Evolutionary conservation across 2,888 invertebrate species (phyloP).

Genomic region (Leptinotarsa peninsularis): DNA sequence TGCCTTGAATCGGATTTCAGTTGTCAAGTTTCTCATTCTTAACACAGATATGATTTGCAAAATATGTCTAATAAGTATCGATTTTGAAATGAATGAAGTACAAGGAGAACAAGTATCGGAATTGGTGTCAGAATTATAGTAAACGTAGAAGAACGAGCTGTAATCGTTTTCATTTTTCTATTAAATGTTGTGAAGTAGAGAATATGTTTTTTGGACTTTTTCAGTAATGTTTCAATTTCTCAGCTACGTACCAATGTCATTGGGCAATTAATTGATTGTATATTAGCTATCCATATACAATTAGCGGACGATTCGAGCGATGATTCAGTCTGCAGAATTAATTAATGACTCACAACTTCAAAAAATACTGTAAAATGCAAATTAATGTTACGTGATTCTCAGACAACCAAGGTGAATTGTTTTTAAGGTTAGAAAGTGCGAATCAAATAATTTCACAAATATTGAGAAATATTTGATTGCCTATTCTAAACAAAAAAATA

Average conservation of each 20-base stretch:
- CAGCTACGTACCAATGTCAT: neutral
- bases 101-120: slow-evolving; percentile 5
- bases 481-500: too few species aligned
- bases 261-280: neutral
- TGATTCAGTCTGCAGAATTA: neutral
- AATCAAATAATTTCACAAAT: too few species aligned
- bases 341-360: neutral
- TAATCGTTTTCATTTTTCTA: neutral
- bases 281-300: neutral
- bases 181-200: neutral
- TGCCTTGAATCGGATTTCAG: neutral
- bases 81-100: slow-evolving; percentile 3
- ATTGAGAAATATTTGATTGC: too few species aligned
- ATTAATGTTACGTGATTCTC: too few species aligned
- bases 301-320: neutral
- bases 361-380: too few species aligned
- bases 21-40: slow-evolving; percentile 2
- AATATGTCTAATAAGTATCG: neutral
- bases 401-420: too few species aligned
- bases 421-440: too few species aligned
- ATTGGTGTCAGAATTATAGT: slow-evolving; percentile 14
- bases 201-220: neutral
- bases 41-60: neutral
- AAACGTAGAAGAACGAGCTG: neutral
- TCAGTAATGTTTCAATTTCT: neutral